Base-by-base conservation (phyloP, 2,797 vertebrate genomes). In the Hippopotamyrus pictus region DNA sequence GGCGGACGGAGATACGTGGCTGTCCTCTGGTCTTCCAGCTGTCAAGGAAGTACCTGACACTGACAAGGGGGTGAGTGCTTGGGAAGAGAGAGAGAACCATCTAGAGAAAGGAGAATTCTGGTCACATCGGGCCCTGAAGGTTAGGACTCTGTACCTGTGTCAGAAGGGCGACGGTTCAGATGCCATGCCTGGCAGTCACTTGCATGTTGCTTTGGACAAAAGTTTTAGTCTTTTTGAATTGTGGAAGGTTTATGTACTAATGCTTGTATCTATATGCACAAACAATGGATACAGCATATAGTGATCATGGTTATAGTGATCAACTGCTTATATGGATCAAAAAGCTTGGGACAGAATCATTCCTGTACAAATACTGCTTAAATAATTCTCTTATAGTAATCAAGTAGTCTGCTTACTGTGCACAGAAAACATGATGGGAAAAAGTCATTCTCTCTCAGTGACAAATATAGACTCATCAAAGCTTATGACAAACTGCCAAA, bases 41-140 rank as follows among this genome's bases (percentile, higher is more conserved):
- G 29, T 95, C 94, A 6, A 4, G 54, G 50, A 94, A 91, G 41
- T 93, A 94, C 90, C 19, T 48, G 7, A 84, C 62, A 25, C 92
- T 95, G 33, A 9, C 29, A 25, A 86, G 89, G 5, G 92, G 93
- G 94, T 94, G 88, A 89, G 92, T 91, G 59, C 44, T 83, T 37
- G 41, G 44, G 41, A 25, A 29, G 84, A 3, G 22, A 86, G 22
- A 12, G 29, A 54, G 17, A 37, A 57, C 51, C 51, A 14, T 53
- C 8, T 51, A 51, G 83, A 50, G 37, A 46, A 46, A 19, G 79
- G 14, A 44, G 2, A 50, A n/a, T 84, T 44, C 79, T 84, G 46
- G 79, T 84, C 19, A n/a, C 19, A 84, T 84, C 6, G 29, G 82
- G 7, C 44, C 3, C 19, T 25, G 65, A 14, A 76, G 65, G 29